These are phyloP conservation scores for Eueremaeus valkanovi DNA, from an alignment of 2,888 invertebrate species.

Conservation along the genomic window DNA sequence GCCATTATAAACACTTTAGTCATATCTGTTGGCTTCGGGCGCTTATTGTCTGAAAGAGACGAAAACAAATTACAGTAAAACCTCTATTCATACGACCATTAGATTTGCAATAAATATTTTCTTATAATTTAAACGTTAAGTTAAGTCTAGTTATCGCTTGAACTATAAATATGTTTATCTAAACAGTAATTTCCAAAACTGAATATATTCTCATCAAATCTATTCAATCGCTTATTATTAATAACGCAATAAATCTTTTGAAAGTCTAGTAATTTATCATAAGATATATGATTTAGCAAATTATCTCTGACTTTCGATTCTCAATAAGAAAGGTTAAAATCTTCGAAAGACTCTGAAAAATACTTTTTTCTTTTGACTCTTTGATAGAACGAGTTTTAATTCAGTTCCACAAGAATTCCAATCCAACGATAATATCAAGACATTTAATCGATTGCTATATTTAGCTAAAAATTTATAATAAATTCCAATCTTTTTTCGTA, in stretches of 20 bases:
- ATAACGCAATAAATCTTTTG: not conserved
- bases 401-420: not conserved
- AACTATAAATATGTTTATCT: no score
- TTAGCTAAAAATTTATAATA: not conserved
- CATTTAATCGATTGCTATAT: not conserved
- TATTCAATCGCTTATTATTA: not conserved
- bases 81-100: not conserved
- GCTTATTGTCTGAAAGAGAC: not conserved
- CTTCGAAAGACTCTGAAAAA: not conserved
- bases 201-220: not conserved
- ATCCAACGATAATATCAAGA: not conserved
- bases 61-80: not conserved
- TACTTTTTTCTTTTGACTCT: conserved; percentile 4
- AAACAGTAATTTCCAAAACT: not conserved
- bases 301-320: not conserved
- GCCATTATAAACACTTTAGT: conserved; percentile 6
- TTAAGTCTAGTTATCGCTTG: not conserved
- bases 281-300: not conserved
- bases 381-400: not conserved
- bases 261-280: not conserved
- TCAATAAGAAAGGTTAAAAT: not conserved
- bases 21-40: not conserved
- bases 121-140: not conserved
- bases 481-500: no score
- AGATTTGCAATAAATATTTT: not conserved